Percentiles rank a stretch among this genome's conserved stretches.
Evolutionary conservation across 2,797 vertebrate species (phyloP).

Genomic region (Thaleichthys pacificus): DNA sequence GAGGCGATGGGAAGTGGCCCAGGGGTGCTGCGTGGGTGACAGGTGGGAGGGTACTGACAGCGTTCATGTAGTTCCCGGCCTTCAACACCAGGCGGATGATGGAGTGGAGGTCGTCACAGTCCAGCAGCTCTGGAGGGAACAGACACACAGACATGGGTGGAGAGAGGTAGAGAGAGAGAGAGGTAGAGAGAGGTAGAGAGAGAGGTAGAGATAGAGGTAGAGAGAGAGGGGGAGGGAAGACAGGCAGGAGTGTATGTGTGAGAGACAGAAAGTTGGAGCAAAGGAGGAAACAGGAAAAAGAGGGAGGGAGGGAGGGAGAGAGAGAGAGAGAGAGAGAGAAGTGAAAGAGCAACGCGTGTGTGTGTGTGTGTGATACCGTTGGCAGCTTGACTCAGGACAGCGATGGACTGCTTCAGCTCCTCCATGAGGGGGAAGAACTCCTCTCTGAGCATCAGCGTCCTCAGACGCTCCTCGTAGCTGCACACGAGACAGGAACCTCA

Average conservation of each 20-base stretch:
- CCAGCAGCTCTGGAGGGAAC: conserved; percentile 74
- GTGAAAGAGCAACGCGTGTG: not conserved
- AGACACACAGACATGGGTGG: not conserved
- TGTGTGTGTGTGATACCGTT: conserved; percentile 63
- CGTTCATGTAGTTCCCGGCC: conserved; percentile 85
- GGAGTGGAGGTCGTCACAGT: conserved; percentile 81
- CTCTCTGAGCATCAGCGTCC: conserved; percentile 77
- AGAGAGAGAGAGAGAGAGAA: not conserved
- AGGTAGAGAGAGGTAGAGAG: too few species aligned
- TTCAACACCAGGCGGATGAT: conserved; percentile 83
- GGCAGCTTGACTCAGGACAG: conserved; percentile 74
- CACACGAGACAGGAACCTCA: conserved; percentile 17
- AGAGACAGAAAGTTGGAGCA: too few species aligned
- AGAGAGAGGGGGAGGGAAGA: not conserved
- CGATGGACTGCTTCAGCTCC: conserved; percentile 71
- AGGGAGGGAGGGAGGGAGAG: not conserved
- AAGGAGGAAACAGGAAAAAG: too few species aligned
- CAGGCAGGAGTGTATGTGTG: too few species aligned
- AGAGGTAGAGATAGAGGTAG: not conserved
- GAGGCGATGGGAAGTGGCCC: too few species aligned
- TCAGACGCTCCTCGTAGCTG: conserved; percentile 77
- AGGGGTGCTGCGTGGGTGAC: not conserved
- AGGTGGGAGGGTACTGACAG: conserved; percentile 66
- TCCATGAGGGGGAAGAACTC: conserved; percentile 81
- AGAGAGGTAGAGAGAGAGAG: too few species aligned